Percentiles rank a stretch among this genome's conserved stretches.
phyloP scores from a whole-genome alignment of 2,113 vertebrate species.

The Syngnathus scovelli region DNA sequence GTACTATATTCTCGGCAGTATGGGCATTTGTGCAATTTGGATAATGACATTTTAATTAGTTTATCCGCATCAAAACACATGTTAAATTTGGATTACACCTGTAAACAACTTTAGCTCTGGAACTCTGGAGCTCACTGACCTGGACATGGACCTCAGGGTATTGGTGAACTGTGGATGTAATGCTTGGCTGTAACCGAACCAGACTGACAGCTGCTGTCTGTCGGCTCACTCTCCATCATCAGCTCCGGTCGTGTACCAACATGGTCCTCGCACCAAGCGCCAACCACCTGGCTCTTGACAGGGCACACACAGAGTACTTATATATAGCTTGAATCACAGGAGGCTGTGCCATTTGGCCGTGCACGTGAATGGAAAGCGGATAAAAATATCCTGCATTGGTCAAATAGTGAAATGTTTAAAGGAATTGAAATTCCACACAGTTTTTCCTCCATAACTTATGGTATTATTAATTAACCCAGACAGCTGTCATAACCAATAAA shows the following conservation, averaged over 20 bases:
- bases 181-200: constrained; percentile 48
- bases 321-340: constrained; percentile 27
- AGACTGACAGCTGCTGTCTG: constrained; percentile 62
- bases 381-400: constrained; percentile 19
- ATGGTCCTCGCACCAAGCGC: constrained; percentile 7
- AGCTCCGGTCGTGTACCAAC: constrained; percentile 17
- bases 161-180: constrained; percentile 29
- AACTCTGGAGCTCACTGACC: constrained; percentile 40
- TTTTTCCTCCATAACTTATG: not conserved
- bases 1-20: no score
- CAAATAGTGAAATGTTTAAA: constrained; percentile 12
- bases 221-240: constrained; percentile 43
- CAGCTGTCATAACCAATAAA: not conserved
- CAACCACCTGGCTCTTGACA: constrained; percentile 24
- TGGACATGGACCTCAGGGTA: constrained; percentile 46
- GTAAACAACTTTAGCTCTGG: constrained; percentile 6
- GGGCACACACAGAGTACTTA: not conserved
- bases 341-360: constrained; percentile 22
- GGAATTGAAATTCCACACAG: constrained; percentile 11
- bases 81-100: not conserved
- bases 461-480: not conserved
- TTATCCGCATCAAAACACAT: not conserved
- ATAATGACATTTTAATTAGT: not conserved
- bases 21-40: not conserved
- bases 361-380: constrained; percentile 20